Conservation (phyloP, 2,113 vertebrate species). For the Thymallus thymallus region DNA sequence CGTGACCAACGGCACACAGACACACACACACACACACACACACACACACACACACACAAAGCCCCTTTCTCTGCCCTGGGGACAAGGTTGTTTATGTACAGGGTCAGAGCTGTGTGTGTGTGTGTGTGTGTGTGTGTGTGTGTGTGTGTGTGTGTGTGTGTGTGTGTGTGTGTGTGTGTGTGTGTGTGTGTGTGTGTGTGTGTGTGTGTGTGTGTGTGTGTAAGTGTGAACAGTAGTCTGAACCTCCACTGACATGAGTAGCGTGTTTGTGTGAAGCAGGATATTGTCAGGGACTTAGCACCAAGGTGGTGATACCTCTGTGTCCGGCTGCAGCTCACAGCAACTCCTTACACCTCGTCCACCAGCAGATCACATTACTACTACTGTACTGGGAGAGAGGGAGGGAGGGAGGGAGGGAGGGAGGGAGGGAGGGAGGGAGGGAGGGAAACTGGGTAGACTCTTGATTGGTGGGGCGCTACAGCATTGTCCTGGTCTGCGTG, state of each 20-base stretch:
- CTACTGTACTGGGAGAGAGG: constrained; percentile 1
- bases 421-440: background rate
- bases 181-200: constrained; percentile 8
- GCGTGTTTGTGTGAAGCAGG: constrained; percentile 15
- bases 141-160: background rate
- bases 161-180: constrained; percentile 2
- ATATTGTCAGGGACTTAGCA: constrained; percentile 41
- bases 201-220: background rate
- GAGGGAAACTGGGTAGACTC: background rate
- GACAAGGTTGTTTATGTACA: constrained; percentile 40
- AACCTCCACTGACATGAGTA: background rate
- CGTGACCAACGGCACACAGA: constrained; percentile 61
- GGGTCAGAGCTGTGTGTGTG: constrained; percentile 38
- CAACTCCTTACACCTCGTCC: constrained; percentile 57
- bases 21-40: background rate
- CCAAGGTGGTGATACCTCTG: constrained; percentile 44
- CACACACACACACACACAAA: no score
- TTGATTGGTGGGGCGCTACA: no score
- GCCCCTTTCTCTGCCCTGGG: constrained; percentile 15
- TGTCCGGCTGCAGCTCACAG: constrained; percentile 40
- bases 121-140: background rate
- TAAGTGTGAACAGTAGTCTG: background rate
- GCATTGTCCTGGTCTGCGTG: no score
- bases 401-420: constrained; percentile 23
- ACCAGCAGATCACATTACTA: constrained; percentile 49